Percentiles rank a stretch among this genome's conserved stretches.
Conservation (phyloP, 92 coral and sea anemone species). For the Epizoanthus rinbou region DNA sequence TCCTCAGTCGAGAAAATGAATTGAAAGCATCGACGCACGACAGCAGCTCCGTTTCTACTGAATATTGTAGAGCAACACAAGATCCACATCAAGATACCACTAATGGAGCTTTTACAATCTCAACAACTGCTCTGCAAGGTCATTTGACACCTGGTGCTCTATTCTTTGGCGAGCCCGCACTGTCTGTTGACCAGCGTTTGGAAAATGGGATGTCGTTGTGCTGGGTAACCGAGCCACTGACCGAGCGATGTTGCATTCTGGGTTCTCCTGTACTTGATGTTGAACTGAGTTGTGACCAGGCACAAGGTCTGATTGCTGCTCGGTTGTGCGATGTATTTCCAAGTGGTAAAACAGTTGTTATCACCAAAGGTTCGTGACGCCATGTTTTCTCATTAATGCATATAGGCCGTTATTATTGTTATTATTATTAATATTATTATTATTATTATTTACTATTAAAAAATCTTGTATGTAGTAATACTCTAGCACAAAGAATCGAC, state of each 20-base stretch:
- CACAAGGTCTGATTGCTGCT: slow-evolving; percentile 52
- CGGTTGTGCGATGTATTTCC: slow-evolving; percentile 76
- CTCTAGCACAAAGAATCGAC: too few species aligned
- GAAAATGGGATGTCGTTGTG: slow-evolving; percentile 64
- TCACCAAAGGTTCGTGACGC: slow-evolving; percentile 56
- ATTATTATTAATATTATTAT: too few species aligned
- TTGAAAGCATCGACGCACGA: not conserved
- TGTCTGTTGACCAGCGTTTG: slow-evolving; percentile 53
- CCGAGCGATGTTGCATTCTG: slow-evolving; percentile 46
- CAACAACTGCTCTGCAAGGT: not conserved
- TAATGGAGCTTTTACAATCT: not conserved
- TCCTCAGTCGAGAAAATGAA: slow-evolving; percentile 20
- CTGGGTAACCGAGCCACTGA: slow-evolving; percentile 57
- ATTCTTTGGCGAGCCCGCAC: not conserved
- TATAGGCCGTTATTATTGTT: not conserved
- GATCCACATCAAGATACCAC: too few species aligned
- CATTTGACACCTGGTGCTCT: not conserved
- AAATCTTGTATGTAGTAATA: too few species aligned
- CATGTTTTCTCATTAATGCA: too few species aligned
- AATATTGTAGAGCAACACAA: not conserved
- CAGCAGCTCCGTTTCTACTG: not conserved
- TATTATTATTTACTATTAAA: too few species aligned
- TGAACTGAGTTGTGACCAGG: slow-evolving; percentile 57
- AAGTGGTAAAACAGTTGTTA: slow-evolving; percentile 59
- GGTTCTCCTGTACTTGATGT: slow-evolving; percentile 58